Conservation (phyloP, 53 echinoderm and acorn worm genomes). For the Pentamera pediparva region DNA sequence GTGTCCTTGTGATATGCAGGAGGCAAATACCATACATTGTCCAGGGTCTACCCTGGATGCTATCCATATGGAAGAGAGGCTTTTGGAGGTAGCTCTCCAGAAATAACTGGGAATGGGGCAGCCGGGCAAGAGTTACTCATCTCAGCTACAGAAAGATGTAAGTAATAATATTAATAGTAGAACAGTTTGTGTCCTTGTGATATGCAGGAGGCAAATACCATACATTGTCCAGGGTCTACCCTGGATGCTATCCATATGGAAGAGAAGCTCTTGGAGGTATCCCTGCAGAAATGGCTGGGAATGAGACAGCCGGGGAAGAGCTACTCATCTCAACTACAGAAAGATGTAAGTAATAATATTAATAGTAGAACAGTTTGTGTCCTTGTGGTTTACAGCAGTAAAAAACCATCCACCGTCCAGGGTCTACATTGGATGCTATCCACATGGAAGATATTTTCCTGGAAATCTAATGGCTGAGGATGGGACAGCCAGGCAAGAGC, state of each 20-base stretch:
- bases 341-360: constrained; percentile 96
- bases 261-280: constrained; percentile 73
- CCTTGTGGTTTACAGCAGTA: constrained; percentile 44
- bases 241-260: constrained; percentile 75
- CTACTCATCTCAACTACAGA: constrained; percentile 80
- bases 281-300: constrained; percentile 68
- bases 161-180: too few species aligned
- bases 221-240: constrained; percentile 47
- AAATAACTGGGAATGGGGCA: constrained; percentile 66
- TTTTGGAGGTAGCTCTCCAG: constrained; percentile 67
- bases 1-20: constrained; percentile 33
- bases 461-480: constrained; percentile 78
- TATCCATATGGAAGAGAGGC: constrained; percentile 78
- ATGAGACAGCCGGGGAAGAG: constrained; percentile 55
- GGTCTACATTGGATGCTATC: constrained; percentile 51
- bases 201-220: constrained; percentile 57
- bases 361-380: too few species aligned
- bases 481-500: constrained; percentile 56
- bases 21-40: constrained; percentile 58
- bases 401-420: constrained; percentile 48
- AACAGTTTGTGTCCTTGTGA: not conserved
- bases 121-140: constrained; percentile 63
- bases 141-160: constrained; percentile 96
- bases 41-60: constrained; percentile 60
- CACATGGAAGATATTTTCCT: constrained; percentile 79